A percentile compares a stretch with the other conserved stretches of the same genome.
Evolutionary conservation across 2,888 invertebrate genomes (phyloP).

Genomic region (Cephus rjabovi): DNA sequence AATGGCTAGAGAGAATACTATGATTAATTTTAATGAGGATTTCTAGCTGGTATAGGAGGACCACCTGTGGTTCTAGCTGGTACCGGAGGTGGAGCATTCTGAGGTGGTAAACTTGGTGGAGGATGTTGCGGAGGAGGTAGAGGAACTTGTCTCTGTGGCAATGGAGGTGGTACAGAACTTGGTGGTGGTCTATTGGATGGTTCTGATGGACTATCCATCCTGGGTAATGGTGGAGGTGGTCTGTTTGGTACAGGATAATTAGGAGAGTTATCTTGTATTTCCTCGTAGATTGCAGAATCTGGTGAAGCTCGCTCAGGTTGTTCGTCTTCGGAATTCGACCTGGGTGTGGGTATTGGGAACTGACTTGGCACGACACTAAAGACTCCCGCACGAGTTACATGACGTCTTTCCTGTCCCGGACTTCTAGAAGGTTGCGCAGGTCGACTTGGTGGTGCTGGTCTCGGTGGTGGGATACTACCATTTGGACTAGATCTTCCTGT

Average conservation of each 20-base stretch:
- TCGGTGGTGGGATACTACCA: constrained; percentile 69
- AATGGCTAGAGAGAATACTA: constrained; percentile 14
- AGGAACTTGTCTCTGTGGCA: constrained; percentile 58
- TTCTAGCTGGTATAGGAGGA: constrained; percentile 76
- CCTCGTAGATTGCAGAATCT: constrained; percentile 63
- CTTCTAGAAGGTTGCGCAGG: constrained; percentile 59
- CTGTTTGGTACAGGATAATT: constrained; percentile 59
- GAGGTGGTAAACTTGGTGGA: constrained; percentile 66
- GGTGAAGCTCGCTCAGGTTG: constrained; percentile 47
- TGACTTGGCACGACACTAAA: constrained; percentile 59
- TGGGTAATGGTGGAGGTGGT: constrained; percentile 61
- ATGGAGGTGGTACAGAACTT: constrained; percentile 56
- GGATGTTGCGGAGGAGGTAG: constrained; percentile 58
- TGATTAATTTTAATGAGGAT: constrained; percentile 35
- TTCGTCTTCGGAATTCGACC: constrained; percentile 27
- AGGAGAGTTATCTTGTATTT: constrained; percentile 57
- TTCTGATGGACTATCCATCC: constrained; percentile 45
- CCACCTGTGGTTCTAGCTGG: constrained; percentile 74
- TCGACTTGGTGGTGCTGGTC: constrained; percentile 67
- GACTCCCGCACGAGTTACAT: constrained; percentile 55
- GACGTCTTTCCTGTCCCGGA: constrained; percentile 52
- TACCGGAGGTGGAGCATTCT: constrained; percentile 69
- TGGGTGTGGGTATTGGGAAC: constrained; percentile 30
- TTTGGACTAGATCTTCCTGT: constrained; percentile 70
- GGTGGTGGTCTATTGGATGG: constrained; percentile 40